Evolutionary conservation across 2,797 vertebrate genomes (phyloP).

Genomic region (Triplophysa yarkandensis): DNA sequence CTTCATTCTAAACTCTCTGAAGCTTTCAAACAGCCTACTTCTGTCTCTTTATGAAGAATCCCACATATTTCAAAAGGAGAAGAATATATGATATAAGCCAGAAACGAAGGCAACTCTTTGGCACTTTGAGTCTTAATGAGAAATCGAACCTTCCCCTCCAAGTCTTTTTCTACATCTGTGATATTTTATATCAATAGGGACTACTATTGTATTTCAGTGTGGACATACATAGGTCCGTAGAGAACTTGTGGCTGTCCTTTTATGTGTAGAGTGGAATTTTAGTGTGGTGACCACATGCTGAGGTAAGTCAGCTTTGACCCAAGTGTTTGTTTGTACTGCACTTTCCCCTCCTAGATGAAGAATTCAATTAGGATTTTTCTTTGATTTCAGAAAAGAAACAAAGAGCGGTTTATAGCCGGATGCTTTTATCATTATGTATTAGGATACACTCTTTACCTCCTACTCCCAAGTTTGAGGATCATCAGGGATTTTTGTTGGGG

Average conservation of each 20-base stretch:
- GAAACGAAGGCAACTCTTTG: conserved; percentile 36
- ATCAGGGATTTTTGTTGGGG: background rate
- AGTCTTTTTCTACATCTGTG: conserved; percentile 22
- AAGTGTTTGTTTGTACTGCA: conserved; percentile 53
- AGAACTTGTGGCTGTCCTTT: conserved; percentile 50
- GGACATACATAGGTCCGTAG: conserved; percentile 51
- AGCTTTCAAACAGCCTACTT: conserved; percentile 21
- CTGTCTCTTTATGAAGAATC: conserved; percentile 18
- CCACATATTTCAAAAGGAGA: conserved; percentile 29
- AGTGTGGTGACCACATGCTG: conserved; percentile 53
- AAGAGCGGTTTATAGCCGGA: conserved; percentile 40
- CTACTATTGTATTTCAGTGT: conserved; percentile 48
- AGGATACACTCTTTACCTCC: conserved; percentile 43
- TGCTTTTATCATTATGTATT: conserved; percentile 45
- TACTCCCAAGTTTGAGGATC: conserved; percentile 8
- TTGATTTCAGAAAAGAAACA: conserved; percentile 24
- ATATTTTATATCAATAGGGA: conserved; percentile 37
- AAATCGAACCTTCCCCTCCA: conserved; percentile 28
- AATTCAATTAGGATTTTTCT: conserved; percentile 46
- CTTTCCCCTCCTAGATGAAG: conserved; percentile 45
- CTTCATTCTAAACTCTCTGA: conserved; percentile 45
- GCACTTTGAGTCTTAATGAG: conserved; percentile 20
- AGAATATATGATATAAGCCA: conserved; percentile 32
- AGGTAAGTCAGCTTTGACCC: conserved; percentile 58
- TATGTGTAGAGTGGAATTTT: conserved; percentile 50